Evolutionary conservation across 2,797 vertebrate species (phyloP).

Genomic region (Pangasius sanitwongsei): DNA sequence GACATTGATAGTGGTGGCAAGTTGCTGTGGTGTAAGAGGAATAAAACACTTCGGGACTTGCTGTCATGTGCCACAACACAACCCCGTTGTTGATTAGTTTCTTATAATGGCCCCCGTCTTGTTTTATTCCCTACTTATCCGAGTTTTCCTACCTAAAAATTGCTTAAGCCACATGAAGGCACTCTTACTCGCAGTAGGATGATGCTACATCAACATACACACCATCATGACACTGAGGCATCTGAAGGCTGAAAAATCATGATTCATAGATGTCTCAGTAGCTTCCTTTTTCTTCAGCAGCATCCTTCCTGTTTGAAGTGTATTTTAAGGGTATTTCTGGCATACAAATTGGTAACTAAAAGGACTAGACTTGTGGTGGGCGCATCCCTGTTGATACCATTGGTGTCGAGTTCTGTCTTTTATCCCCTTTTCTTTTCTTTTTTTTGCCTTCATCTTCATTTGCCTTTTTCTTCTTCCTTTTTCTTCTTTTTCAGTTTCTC

Average conservation of each 20-base stretch:
- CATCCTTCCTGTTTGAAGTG: not conserved
- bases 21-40: not conserved
- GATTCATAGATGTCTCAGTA: conserved; percentile 20
- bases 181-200: not conserved
- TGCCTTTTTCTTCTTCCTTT: not conserved
- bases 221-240: not conserved
- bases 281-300: not conserved
- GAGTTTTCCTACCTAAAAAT: not conserved
- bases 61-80: not conserved
- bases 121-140: not conserved
- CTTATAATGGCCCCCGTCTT: not conserved
- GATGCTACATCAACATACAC: not conserved
- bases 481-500: not conserved
- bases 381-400: not conserved
- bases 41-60: not conserved
- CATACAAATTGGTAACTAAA: not conserved
- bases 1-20: not conserved
- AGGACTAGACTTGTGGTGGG: not conserved
- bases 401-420: not conserved
- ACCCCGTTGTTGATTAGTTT: not conserved
- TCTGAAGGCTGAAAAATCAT: conserved; percentile 10
- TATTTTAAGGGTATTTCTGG: not conserved
- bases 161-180: conserved; percentile 13
- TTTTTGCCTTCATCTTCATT: too few species aligned
- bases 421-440: not conserved